A percentile compares a stretch with the other conserved stretches of the same genome.
Evolutionary conservation across 2,113 vertebrate species (phyloP).

Genomic region (Albula goreensis): DNA sequence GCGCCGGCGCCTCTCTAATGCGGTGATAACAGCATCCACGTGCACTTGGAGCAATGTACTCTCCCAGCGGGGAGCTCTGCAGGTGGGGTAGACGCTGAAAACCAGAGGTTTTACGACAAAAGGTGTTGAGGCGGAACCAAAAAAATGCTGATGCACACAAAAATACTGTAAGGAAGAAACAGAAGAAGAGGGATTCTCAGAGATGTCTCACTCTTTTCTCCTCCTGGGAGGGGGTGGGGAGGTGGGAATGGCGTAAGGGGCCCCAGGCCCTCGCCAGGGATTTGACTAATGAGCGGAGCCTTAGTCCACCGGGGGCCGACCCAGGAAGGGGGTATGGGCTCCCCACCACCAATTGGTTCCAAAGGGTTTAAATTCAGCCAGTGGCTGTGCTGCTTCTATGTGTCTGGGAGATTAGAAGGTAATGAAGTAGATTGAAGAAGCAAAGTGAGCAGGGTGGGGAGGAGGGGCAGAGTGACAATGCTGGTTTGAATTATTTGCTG

Average conservation of each 20-base stretch:
- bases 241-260: conserved; percentile 66
- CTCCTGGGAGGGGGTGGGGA: conserved; percentile 69
- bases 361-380: conserved; percentile 72
- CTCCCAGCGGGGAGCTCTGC: conserved; percentile 17
- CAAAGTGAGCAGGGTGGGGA: conserved; percentile 24
- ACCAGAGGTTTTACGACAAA: conserved; percentile 50
- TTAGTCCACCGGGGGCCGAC: conserved; percentile 70
- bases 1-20: background rate
- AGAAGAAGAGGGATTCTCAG: conserved; percentile 56
- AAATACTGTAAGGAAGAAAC: conserved; percentile 56
- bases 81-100: conserved; percentile 46
- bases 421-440: conserved; percentile 70
- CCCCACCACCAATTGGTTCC: conserved; percentile 80
- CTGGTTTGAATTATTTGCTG: conserved; percentile 55
- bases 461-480: conserved; percentile 34
- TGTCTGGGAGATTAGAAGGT: conserved; percentile 70
- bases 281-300: conserved; percentile 80
- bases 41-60: conserved; percentile 27
- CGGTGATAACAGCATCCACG: conserved; percentile 5
- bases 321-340: conserved; percentile 60
- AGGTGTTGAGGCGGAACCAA: conserved; percentile 50
- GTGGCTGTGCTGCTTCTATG: conserved; percentile 64
- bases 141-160: conserved; percentile 73
- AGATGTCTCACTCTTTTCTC: conserved; percentile 67
- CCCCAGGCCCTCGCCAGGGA: conserved; percentile 70